Conservation (phyloP, 2,888 invertebrate genomes). For the Myathropa florea region DNA sequence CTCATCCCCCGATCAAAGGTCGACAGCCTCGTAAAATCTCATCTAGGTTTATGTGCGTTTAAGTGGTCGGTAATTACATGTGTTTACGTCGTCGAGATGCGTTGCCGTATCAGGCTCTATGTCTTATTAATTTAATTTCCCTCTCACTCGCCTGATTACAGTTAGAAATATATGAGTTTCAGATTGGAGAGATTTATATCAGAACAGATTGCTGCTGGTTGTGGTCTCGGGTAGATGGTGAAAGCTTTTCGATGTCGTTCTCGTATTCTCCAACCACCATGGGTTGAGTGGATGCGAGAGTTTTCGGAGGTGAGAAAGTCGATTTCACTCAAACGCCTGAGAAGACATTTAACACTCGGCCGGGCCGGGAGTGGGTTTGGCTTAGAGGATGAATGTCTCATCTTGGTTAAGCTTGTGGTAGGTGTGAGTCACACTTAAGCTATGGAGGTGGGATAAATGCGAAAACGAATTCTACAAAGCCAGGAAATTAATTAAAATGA, state of each 20-base stretch:
- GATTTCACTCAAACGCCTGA: not conserved
- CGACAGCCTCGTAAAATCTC: conserved; percentile 25
- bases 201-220: not conserved
- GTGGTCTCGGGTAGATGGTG: not conserved
- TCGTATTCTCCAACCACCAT: not conserved
- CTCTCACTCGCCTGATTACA: not conserved
- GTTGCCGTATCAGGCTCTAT: not conserved
- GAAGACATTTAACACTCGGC: no score
- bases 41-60: conserved; percentile 48
- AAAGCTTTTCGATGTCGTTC: not conserved
- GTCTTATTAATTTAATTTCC: conserved; percentile 28
- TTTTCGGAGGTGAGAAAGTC: not conserved
- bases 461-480: not conserved
- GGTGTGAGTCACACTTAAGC: not conserved
- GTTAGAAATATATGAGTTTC: not conserved
- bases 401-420: not conserved
- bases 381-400: not conserved
- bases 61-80: conserved; percentile 50
- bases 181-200: not conserved
- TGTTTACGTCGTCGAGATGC: conserved; percentile 30
- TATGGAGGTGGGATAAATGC: not conserved
- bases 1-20: conserved; percentile 19
- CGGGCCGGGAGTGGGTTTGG: not conserved
- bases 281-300: not conserved
- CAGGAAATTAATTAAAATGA: not conserved